phyloP scores from a whole-genome alignment of 2,888 invertebrate species.

The Metalampra italica region DNA sequence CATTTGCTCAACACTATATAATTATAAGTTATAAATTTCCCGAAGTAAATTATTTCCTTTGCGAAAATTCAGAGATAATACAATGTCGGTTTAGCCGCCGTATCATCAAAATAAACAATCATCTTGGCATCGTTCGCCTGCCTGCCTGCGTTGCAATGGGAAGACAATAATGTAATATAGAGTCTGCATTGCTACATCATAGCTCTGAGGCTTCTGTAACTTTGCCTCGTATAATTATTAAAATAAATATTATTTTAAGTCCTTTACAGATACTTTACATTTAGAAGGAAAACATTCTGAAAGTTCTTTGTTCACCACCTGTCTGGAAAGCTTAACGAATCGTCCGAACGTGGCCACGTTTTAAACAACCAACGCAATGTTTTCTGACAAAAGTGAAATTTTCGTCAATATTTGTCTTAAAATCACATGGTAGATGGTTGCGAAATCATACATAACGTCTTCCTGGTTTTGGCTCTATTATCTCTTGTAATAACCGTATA shows the following conservation, averaged over 20 bases:
- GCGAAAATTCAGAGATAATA: too few species aligned
- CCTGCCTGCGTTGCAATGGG: too few species aligned
- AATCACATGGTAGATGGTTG: conserved; percentile 21
- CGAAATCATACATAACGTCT: conserved; percentile 20
- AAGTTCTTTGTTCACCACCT: conserved; percentile 4
- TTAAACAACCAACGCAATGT: conserved; percentile 6
- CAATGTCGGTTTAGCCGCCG: too few species aligned
- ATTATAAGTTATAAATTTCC: too few species aligned
- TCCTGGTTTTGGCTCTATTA: neutral
- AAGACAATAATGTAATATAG: too few species aligned
- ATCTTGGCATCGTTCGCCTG: too few species aligned
- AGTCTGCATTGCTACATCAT: too few species aligned
- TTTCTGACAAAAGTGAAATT: conserved; percentile 61
- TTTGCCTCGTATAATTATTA: too few species aligned
- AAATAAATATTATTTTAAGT: neutral
- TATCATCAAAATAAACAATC: too few species aligned
- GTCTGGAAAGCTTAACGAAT: conserved; percentile 51
- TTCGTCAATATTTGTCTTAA: conserved; percentile 56
- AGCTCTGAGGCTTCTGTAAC: too few species aligned
- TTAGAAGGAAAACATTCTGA: neutral
- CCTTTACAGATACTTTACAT: neutral
- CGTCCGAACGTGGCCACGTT: conserved; percentile 13
- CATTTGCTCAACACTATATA: too few species aligned
- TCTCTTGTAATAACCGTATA: neutral
- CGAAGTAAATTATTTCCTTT: too few species aligned